phyloP scores from a whole-genome alignment of 2,113 vertebrate species.

The Corydoras maculifer region DNA sequence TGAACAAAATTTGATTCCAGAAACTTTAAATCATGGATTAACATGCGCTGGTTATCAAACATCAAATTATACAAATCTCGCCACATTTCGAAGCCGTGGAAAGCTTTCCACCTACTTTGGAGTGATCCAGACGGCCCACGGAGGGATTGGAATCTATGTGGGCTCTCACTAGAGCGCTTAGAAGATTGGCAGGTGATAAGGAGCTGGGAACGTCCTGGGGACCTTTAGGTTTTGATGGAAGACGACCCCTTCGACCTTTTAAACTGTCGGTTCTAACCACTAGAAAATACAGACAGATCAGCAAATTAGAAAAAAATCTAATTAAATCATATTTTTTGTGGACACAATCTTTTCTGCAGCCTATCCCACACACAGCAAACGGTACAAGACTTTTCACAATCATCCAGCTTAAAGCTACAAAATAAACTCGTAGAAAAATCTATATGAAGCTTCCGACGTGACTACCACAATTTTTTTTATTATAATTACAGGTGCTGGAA shows the following conservation, averaged over 20 bases:
- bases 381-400: no score
- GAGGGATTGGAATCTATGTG: constrained; percentile 91
- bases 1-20: background rate
- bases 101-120: constrained; percentile 71
- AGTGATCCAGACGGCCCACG: constrained; percentile 84
- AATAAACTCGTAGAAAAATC: no score
- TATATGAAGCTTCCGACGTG: no score
- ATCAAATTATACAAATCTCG: no score
- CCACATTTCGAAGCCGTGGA: no score
- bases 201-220: constrained; percentile 76
- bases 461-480: no score
- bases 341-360: no score
- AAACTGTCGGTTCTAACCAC: constrained; percentile 91
- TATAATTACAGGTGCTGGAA: no score
- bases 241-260: constrained; percentile 88
- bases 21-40: no score
- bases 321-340: no score
- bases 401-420: no score
- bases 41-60: no score
- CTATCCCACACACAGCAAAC: background rate
- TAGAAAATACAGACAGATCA: constrained; percentile 50
- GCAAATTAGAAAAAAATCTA: background rate
- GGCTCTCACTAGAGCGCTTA: constrained; percentile 85
- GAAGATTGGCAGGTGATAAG: constrained; percentile 77
- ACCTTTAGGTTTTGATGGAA: constrained; percentile 89